Conservation (phyloP, 1,140 invertebrate genomes). For the Coenobita brevimanus region DNA sequence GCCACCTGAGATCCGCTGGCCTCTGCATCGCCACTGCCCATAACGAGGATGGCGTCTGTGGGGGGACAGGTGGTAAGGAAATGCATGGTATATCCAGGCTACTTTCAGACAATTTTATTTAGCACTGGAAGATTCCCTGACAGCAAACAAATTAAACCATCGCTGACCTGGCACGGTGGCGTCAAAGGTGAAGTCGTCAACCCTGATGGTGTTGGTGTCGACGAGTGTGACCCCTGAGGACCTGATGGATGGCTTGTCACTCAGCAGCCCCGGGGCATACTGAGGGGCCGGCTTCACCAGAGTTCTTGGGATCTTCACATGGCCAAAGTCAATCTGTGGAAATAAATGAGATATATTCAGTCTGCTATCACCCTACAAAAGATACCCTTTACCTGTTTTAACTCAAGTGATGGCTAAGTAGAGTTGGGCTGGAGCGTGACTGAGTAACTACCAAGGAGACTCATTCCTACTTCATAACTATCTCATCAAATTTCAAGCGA, state of each 20-base stretch:
- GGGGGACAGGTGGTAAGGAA: background rate
- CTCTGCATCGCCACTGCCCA: slow-evolving; percentile 52
- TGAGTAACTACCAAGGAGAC: no score
- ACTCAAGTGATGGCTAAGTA: no score
- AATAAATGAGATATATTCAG: no score
- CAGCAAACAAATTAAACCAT: background rate
- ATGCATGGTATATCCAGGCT: background rate
- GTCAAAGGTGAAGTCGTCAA: slow-evolving; percentile 59
- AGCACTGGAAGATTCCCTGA: background rate
- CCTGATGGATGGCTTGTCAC: slow-evolving; percentile 30
- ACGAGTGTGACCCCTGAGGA: slow-evolving; percentile 12
- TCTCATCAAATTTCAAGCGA: no score
- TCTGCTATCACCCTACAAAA: no score
- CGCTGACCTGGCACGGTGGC: slow-evolving; percentile 48
- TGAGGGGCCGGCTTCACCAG: slow-evolving; percentile 71
- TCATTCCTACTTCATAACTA: no score
- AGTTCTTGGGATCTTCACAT: slow-evolving; percentile 70
- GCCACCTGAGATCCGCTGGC: slow-evolving; percentile 49
- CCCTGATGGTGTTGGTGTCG: slow-evolving; percentile 51
- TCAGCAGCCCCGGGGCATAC: slow-evolving; percentile 28
- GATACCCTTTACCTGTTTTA: no score
- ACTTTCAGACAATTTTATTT: background rate
- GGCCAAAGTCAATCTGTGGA: slow-evolving; percentile 72
- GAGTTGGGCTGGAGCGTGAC: no score
- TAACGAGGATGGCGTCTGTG: slow-evolving; percentile 67